Percentiles rank a stretch among this genome's conserved stretches.
phyloP scores from a whole-genome alignment of 2,888 invertebrate genomes.

The Mylabris sibirica region DNA sequence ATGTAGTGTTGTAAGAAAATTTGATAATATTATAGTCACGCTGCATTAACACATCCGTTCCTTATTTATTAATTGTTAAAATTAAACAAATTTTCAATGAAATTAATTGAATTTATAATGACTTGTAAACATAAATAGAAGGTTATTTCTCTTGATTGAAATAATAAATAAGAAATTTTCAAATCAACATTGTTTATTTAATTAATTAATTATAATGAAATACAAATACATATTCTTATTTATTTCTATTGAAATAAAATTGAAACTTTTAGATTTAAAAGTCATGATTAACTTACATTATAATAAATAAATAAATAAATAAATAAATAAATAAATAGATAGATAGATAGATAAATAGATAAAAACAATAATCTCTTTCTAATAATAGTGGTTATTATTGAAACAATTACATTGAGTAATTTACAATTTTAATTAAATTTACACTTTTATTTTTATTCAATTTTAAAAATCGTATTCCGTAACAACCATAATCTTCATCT shows the following conservation, averaged over 20 bases:
- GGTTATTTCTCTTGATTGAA: neutral
- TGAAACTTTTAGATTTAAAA: neutral
- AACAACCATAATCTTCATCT: neutral
- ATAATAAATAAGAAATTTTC: neutral
- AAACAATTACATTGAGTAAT: neutral
- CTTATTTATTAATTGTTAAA: neutral
- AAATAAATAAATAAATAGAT: no score
- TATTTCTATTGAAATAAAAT: neutral
- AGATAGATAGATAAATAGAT: neutral
- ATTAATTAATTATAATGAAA: neutral
- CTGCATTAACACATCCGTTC: no score
- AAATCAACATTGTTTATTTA: neutral
- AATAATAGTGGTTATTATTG: neutral
- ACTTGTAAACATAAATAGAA: neutral
- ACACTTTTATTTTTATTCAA: neutral
- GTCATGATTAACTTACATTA: neutral
- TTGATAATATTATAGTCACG: no score
- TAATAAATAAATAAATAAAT: no score
- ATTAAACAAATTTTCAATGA: neutral
- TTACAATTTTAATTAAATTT: neutral
- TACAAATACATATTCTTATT: neutral
- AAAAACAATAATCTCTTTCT: neutral
- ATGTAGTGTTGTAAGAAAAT: no score
- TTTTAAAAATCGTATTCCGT: neutral
- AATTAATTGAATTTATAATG: neutral